phyloP scores from a whole-genome alignment of 2,888 invertebrate genomes.

The Drosophila anceps region DNA sequence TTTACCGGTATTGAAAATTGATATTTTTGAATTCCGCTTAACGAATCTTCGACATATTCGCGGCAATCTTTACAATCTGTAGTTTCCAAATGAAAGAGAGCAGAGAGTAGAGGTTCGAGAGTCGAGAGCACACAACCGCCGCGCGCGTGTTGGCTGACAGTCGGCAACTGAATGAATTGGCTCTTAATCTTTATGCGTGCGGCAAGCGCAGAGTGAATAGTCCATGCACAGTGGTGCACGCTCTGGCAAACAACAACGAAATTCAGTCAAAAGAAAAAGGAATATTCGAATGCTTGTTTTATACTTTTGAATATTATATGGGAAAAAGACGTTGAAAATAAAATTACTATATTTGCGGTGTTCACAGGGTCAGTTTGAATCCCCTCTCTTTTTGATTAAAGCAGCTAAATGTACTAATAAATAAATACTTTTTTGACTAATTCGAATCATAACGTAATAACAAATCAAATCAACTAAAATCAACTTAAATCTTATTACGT shows the following conservation, averaged over 20 bases:
- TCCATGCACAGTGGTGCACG: conserved; percentile 42
- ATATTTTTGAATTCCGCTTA: background rate
- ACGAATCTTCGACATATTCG: conserved; percentile 2
- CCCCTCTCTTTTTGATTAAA: too few relatives aligned
- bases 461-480: too few relatives aligned
- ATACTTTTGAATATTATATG: background rate
- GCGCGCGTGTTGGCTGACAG: conserved; percentile 48
- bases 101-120: conserved; percentile 14
- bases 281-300: background rate
- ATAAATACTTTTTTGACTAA: too few relatives aligned
- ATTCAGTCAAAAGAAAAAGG: background rate
- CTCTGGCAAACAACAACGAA: background rate
- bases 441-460: too few relatives aligned
- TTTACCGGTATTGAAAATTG: background rate
- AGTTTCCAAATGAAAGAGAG: conserved; percentile 4
- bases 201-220: conserved; percentile 31
- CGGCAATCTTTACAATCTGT: conserved; percentile 26
- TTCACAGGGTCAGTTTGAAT: too few relatives aligned
- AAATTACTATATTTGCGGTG: too few relatives aligned
- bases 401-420: too few relatives aligned
- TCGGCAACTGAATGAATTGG: conserved; percentile 57
- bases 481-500: too few relatives aligned
- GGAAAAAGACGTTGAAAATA: background rate
- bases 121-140: conserved; percentile 23
- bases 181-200: conserved; percentile 49